These are phyloP conservation scores for Pseudorhombus dupliciocellatus DNA, from an alignment of 2,113 vertebrate species.

Conservation along the genomic window DNA sequence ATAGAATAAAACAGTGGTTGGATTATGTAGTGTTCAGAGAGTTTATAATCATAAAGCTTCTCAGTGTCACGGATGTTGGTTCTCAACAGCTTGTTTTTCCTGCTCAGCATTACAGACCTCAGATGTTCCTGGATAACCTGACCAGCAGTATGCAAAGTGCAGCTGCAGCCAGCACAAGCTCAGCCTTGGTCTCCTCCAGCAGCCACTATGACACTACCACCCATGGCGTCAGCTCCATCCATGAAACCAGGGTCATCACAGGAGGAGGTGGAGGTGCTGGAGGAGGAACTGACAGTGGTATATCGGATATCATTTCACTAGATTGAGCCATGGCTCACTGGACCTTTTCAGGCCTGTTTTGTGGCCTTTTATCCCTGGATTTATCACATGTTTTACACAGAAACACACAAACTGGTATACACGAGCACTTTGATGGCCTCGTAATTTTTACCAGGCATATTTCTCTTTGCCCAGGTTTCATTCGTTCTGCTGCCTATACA, in stretches of 20 bases:
- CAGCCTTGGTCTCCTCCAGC: slow-evolving; percentile 84
- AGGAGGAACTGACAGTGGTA: slow-evolving; percentile 61
- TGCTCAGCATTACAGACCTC: slow-evolving; percentile 91
- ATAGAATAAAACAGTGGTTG: too few relatives aligned
- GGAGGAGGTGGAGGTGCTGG: slow-evolving; percentile 68
- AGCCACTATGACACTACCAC: slow-evolving; percentile 80
- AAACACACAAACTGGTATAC: slow-evolving; percentile 19
- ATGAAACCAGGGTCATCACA: slow-evolving; percentile 86
- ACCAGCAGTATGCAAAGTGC: slow-evolving; percentile 87
- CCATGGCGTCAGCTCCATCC: slow-evolving; percentile 81
- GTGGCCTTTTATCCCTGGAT: slow-evolving; percentile 11
- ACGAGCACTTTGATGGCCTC: slow-evolving; percentile 19
- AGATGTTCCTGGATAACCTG: slow-evolving; percentile 97
- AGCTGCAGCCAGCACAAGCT: slow-evolving; percentile 82
- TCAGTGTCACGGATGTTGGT: not conserved
- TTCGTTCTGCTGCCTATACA: not conserved
- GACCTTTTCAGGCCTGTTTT: slow-evolving; percentile 20
- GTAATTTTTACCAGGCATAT: not conserved
- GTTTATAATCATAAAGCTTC: too few relatives aligned
- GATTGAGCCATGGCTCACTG: slow-evolving; percentile 78
- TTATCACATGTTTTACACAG: not conserved
- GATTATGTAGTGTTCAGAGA: not conserved
- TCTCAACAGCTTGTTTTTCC: not conserved
- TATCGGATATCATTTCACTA: slow-evolving; percentile 93
- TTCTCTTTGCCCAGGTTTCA: not conserved